Percentiles rank a stretch among this genome's conserved stretches.
Evolutionary conservation across 2,888 invertebrate genomes (phyloP).

Genomic region (Sinotaia quadrata): DNA sequence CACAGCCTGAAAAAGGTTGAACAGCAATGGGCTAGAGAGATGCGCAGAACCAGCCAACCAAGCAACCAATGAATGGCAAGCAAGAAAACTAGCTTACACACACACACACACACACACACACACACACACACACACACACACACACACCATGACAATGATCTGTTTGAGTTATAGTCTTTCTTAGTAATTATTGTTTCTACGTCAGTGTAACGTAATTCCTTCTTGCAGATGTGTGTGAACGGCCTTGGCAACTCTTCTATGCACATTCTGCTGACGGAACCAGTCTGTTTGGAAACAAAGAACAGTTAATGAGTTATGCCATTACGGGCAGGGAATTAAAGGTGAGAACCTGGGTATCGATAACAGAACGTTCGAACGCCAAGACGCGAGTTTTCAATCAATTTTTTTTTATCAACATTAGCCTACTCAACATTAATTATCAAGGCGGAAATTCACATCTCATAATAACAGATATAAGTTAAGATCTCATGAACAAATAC

Average conservation of each 20-base stretch:
- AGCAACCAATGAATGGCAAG: too few species aligned
- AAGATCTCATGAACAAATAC: too few species aligned
- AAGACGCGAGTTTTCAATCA: too few species aligned
- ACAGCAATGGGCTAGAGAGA: too few species aligned
- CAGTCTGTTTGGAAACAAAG: constrained; percentile 41
- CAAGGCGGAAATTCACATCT: too few species aligned
- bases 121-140: constrained; percentile 10
- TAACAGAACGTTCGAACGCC: too few species aligned
- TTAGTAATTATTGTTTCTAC: neutral
- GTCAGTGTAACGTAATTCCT: too few species aligned
- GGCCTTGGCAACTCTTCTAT: constrained; percentile 44
- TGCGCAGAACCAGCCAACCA: too few species aligned
- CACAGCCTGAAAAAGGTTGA: too few species aligned
- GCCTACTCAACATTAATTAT: too few species aligned
- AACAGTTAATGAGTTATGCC: constrained; percentile 39
- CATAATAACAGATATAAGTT: too few species aligned
- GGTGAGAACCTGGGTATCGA: constrained; percentile 32
- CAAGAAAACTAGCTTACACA: neutral
- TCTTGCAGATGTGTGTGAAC: constrained; percentile 44
- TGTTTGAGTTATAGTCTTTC: neutral
- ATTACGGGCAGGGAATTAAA: constrained; percentile 43
- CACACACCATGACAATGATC: neutral
- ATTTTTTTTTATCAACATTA: too few species aligned
- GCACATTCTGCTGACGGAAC: constrained; percentile 45
- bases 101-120: neutral